Percentiles rank a stretch among this genome's conserved stretches.
phyloP scores from a whole-genome alignment of 1,140 invertebrate genomes.

The Planococcus citri region DNA sequence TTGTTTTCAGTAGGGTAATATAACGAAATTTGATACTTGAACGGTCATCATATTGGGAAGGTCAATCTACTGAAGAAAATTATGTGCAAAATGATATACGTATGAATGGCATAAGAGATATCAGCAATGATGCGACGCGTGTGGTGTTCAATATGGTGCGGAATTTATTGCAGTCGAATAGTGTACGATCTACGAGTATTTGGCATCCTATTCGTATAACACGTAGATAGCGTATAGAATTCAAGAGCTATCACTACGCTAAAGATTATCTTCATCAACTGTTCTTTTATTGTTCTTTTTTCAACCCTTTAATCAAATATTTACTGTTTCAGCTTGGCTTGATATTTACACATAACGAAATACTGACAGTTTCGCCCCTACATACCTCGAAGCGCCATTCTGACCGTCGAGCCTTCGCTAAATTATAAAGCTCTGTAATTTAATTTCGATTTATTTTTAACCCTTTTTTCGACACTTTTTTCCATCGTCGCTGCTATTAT shows the following conservation, averaged over 20 bases:
- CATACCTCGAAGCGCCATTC: background rate
- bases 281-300: slow-evolving; percentile 4
- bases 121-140: no score
- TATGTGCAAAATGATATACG: no score
- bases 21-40: no score
- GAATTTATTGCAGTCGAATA: no score
- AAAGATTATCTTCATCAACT: background rate
- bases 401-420: background rate
- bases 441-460: slow-evolving; percentile 8
- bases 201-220: background rate
- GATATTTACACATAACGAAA: slow-evolving; percentile 4
- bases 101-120: no score
- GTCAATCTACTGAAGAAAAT: no score
- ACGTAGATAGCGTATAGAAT: background rate
- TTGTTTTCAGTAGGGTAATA: no score
- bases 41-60: no score
- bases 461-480: slow-evolving; percentile 3
- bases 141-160: no score
- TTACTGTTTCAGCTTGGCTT: background rate
- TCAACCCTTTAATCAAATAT: slow-evolving; percentile 7
- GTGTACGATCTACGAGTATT: no score
- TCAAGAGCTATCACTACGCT: background rate
- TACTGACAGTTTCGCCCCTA: slow-evolving; percentile 5
- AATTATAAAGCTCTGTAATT: slow-evolving; percentile 2
- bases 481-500: background rate